phyloP scores from a whole-genome alignment of 2,113 vertebrate genomes.

The Dromaius novaehollandiae region DNA sequence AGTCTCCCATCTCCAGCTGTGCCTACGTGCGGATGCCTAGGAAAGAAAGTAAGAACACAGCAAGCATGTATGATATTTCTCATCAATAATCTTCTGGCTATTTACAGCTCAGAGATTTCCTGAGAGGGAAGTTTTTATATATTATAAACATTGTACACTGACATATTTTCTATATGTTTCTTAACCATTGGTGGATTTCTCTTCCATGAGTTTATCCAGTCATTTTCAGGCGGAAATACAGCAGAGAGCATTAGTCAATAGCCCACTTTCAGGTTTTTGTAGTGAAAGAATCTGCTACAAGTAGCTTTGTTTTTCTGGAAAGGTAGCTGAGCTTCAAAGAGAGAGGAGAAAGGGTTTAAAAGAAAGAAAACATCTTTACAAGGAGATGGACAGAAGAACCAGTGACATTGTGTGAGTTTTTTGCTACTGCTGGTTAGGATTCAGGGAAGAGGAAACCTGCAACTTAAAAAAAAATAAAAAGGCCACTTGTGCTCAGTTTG shows the following conservation, averaged over 20 bases:
- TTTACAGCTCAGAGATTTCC: background rate
- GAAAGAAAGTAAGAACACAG: background rate
- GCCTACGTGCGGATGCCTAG: background rate
- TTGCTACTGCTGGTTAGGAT: background rate
- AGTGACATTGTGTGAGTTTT: background rate
- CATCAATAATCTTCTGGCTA: background rate
- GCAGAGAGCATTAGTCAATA: background rate
- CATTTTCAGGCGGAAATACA: background rate
- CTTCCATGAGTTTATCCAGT: background rate
- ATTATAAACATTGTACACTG: background rate
- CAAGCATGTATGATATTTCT: background rate
- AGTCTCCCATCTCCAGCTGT: background rate
- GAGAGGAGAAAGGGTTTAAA: background rate
- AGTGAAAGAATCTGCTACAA: background rate
- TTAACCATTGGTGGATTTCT: background rate
- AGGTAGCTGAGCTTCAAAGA: background rate
- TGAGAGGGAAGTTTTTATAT: background rate
- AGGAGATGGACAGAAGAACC: background rate
- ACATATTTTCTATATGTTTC: background rate
- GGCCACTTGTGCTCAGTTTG: background rate
- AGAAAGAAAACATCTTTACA: background rate
- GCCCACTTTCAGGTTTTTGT: background rate
- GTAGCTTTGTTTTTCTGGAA: background rate
- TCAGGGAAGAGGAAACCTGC: background rate
- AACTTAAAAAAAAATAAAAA: background rate